Evolutionary conservation across 2,888 invertebrate species (phyloP), one percentile per base, ranked within the genome.

Genomic region (Pandemis corylana): DNA sequence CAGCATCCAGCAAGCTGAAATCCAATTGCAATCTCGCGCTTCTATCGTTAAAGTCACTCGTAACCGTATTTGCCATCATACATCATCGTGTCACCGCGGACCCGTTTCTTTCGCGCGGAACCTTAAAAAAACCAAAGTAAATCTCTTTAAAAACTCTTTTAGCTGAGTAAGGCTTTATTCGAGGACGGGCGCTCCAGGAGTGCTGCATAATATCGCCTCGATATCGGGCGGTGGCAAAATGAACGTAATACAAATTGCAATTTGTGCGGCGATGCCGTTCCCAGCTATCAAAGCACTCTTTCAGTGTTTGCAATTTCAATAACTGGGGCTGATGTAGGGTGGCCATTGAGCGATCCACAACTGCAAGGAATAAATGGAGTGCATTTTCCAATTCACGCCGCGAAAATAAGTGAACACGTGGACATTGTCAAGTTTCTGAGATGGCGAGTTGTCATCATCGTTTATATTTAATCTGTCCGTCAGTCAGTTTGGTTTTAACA

Each of bases 201-300:
- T 67, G 71, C 62, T 72, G 62, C 74, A 51, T 72, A 68, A 61
- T 65, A 72, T 77, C 71, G 61, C 63, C 65, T 41, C 68, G 63
- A 73, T 76, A 78, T 78, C 76, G 75, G 73, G 72, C 74, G 77
- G 64, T 59, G 76, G 76, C 76, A 78, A 81, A 83, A 80, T 81
- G 82, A 82, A 80, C 81, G 78, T 81, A 81, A 82, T 82, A 81
- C 81, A 82, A 82, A 84, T 82, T 83, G 82, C 82, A 83, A 82
- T 84, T 82, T 82, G 80, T 78, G 78, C 78, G 67, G 70, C 77
- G 77, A 68, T 77, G 78, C 78, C 76, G 69, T 79, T 78, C 75
- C 75, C 56, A 71, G 78, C 78, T 80, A 81, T 82, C 79, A 81
- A 83, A 82, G 82, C 81, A 79, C 80, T 81, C 80, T 82, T 82